Evolutionary conservation across 2,797 vertebrate species (phyloP).

Genomic region (Syngnathus rostellatus): DNA sequence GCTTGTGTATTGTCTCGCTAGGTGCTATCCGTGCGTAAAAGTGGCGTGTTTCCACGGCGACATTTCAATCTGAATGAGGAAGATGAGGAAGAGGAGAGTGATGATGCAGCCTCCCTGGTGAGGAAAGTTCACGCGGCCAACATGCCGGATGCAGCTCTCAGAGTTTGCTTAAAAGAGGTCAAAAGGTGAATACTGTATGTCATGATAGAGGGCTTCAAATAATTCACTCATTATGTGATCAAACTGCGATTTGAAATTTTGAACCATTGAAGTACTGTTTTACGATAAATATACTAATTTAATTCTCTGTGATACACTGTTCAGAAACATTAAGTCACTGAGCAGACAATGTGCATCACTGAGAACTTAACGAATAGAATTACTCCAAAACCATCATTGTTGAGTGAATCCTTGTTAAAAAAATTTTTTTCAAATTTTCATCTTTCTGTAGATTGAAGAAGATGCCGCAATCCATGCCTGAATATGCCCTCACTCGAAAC

Average conservation of each 20-base stretch:
- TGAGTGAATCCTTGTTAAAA: neutral
- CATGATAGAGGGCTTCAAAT: neutral
- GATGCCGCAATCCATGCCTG: constrained; percentile 98
- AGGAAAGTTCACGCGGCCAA: constrained; percentile 81
- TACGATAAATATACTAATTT: neutral
- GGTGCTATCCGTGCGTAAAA: constrained; percentile 74
- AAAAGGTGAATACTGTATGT: constrained; percentile 72
- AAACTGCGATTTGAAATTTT: neutral
- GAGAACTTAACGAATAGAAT: neutral
- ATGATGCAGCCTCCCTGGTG: constrained; percentile 80
- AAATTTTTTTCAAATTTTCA: neutral
- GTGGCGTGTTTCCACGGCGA: constrained; percentile 68
- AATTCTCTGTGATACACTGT: too few relatives aligned
- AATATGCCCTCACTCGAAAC: constrained; percentile 90
- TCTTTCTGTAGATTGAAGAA: constrained; percentile 81
- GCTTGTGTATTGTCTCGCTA: constrained; percentile 28
- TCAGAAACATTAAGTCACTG: too few relatives aligned
- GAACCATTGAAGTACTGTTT: neutral
- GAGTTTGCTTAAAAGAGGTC: constrained; percentile 90
- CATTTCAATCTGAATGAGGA: constrained; percentile 80
- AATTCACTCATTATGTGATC: neutral
- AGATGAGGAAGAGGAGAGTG: constrained; percentile 84
- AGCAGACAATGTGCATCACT: neutral
- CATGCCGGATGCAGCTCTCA: constrained; percentile 87
- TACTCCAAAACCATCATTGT: neutral